These are phyloP conservation scores for Pogonognathellus flavescens DNA, from an alignment of 1,140 invertebrate genomes.

Conservation along the genomic window DNA sequence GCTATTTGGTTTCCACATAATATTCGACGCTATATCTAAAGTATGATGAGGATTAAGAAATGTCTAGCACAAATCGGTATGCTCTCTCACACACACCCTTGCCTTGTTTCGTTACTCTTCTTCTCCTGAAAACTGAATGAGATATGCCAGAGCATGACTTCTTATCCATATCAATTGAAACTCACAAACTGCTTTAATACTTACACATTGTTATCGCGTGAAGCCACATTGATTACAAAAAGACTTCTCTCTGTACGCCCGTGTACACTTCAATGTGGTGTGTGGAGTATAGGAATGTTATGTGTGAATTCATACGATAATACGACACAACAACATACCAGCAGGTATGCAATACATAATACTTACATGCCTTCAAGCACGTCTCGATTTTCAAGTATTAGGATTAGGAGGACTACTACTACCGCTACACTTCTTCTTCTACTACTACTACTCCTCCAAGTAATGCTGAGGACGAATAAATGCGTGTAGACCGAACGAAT, in stretches of 20 bases:
- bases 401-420: no score
- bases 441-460: no score
- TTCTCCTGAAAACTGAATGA: slow-evolving; percentile 23
- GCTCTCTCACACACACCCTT: slow-evolving; percentile 12
- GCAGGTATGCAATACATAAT: background rate
- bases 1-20: no score
- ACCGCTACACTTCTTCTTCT: no score
- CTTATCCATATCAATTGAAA: slow-evolving; percentile 45
- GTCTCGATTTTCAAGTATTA: slow-evolving; percentile 14
- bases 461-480: no score
- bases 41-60: background rate
- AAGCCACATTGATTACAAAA: slow-evolving; percentile 22
- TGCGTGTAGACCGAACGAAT: no score
- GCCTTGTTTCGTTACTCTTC: slow-evolving; percentile 16
- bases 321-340: background rate
- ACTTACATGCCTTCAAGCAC: slow-evolving; percentile 22
- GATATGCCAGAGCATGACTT: slow-evolving; percentile 42
- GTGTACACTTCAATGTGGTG: slow-evolving; percentile 1
- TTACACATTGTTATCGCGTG: slow-evolving; percentile 17
- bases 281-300: background rate
- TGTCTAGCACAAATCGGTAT: no score
- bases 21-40: background rate
- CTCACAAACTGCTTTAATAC: slow-evolving; percentile 10
- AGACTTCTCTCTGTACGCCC: background rate
- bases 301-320: background rate